Percentiles rank a stretch among this genome's conserved stretches.
Conservation (phyloP, 2,113 vertebrate genomes). For the Callipepla squamata region DNA sequence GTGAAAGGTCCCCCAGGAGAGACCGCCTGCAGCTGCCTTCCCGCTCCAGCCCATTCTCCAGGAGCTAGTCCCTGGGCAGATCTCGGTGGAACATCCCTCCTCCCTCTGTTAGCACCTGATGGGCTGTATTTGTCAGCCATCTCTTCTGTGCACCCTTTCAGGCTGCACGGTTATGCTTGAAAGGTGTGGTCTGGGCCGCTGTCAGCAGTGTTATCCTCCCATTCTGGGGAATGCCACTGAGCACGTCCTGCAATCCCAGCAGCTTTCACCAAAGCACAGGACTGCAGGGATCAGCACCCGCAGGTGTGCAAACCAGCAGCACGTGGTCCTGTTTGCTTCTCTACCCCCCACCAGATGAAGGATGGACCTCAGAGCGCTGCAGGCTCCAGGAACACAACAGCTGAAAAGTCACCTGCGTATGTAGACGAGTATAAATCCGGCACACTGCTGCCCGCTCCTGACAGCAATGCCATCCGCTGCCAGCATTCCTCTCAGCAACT, state of each 20-base stretch:
- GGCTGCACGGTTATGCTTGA: background rate
- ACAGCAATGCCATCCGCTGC: background rate
- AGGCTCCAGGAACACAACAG: background rate
- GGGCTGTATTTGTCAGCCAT: rapidly evolving
- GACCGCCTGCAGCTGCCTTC: background rate
- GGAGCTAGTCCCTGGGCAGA: background rate
- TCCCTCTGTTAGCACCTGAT: background rate
- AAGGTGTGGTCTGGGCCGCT: background rate
- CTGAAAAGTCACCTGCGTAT: constrained; percentile 12
- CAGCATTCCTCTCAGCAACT: background rate
- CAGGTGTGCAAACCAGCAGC: background rate
- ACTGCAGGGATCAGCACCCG: background rate
- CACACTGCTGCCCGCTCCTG: background rate
- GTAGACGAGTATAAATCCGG: background rate
- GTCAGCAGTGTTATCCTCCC: background rate
- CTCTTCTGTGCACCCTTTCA: background rate
- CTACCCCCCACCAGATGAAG: background rate
- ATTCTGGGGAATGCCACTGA: background rate
- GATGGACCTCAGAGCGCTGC: background rate
- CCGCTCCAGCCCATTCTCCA: background rate
- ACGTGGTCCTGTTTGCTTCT: background rate
- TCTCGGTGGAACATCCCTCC: background rate
- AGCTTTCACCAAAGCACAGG: rapidly evolving
- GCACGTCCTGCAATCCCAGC: background rate
- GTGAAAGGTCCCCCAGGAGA: background rate